Base-by-base conservation (phyloP, 64 coral and sea anemone genomes). In the Montipora foliosa region DNA sequence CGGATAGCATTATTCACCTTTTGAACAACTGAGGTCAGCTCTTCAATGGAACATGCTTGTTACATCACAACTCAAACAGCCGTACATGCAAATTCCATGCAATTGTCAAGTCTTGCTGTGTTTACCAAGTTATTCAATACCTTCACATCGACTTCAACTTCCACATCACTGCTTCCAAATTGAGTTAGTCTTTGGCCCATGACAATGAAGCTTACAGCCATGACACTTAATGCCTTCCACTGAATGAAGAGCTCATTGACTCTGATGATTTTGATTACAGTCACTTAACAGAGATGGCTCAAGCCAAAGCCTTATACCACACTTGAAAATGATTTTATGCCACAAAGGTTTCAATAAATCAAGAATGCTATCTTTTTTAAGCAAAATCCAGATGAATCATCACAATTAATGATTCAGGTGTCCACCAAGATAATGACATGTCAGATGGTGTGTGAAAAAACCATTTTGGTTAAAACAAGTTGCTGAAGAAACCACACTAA, bases 121-220 rank as follows among this genome's bases (percentile, higher is more conserved):
- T 12, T 4, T 14, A 47, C 5, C 15, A 25, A 59, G n/a, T n/a
- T 9, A 81, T 25, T 47, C 29, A 81, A 19, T 84, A 92, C 90
- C 90, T 92, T 51, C 76, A 74, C 72, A 22, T 92, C 53, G 11
- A 91, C 78, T 66, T 92, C 49, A 44, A 85, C 90, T 92, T 92
- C 90, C 11, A 84, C 90, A 21, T 84, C 79, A 20, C 79, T 47
- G 12, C 49, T 75, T 84, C 74, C 71, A 81, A 84, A 77, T 10
- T 92, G 90, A 46, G 49, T 62, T 60, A 92, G 69, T 85, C 47
- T 81, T 76, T 92, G 90, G 8, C 90, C 90, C 90, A 92, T 92
- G 52, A 84, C 90, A 53, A 84, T 70, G 64, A 12, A 70, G 45
- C 82, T 85, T 20, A 85, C 64, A 70, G 82, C 82, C 82, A 85